phyloP scores from a whole-genome alignment of 2,113 vertebrate genomes.

The Willisornis vidua region DNA sequence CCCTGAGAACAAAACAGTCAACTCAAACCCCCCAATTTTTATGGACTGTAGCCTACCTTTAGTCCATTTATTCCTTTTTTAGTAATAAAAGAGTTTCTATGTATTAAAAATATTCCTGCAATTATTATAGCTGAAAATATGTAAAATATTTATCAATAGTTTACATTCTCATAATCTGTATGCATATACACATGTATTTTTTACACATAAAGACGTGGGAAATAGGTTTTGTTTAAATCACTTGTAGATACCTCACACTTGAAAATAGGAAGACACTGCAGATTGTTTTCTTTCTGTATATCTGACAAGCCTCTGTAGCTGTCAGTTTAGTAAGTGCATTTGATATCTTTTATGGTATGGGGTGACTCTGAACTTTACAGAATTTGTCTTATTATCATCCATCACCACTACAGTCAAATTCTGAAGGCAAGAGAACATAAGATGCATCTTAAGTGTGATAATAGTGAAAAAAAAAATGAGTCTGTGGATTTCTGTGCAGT shows the following conservation, averaged over 20 bases:
- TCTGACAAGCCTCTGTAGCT: background rate
- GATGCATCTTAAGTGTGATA: background rate
- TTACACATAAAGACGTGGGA: background rate
- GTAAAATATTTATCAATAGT: background rate
- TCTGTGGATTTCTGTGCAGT: background rate
- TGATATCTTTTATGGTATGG: background rate
- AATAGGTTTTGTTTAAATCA: background rate
- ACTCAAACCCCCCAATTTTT: rapidly evolving
- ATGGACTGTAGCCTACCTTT: background rate
- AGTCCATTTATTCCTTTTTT: background rate
- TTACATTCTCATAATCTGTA: background rate
- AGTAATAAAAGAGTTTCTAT: rapidly evolving
- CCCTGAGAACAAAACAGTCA: background rate
- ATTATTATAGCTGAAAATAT: background rate
- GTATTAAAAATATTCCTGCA: background rate
- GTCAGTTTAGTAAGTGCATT: background rate
- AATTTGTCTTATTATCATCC: background rate
- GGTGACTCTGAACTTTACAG: background rate
- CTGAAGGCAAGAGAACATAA: background rate
- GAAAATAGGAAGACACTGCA: background rate
- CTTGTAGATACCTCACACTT: background rate
- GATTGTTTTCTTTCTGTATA: background rate
- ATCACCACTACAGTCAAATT: background rate
- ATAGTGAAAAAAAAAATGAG: background rate
- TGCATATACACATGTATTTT: background rate